Evolutionary conservation across 2,113 vertebrate species (phyloP), one percentile per base, ranked within the genome.

Genomic region (Cyprinodon brontotheroides): DNA sequence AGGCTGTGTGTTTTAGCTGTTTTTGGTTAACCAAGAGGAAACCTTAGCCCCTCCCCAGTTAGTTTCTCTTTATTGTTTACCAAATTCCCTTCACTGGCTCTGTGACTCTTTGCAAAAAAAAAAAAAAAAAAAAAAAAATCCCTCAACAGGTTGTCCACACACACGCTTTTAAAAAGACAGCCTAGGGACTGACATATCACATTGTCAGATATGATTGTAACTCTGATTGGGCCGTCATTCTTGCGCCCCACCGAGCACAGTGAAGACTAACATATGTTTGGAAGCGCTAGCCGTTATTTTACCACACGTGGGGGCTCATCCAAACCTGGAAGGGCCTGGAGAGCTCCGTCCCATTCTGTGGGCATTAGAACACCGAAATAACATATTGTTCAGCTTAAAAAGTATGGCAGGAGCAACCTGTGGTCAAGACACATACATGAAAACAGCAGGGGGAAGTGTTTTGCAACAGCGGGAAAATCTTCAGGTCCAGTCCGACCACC

Each of bases 361-460:
- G 89, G 89, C 90, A 91, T 72, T 70, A 86, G 85, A 78, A 89
- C 86, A 83, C 60, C 86, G 79, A 80, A 92, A 89, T 90, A 88
- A 90, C 87, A 90, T 89, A 89, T 90, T 93, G 89, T 86, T 86
- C 86, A 88, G 87, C 77, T 87, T 87, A 91, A 89, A n/a, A n/a
- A 89, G 86, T 81, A 87, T 84, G 83, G 88, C 85, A 86, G 79
- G 88, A 91, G 89, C 85, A 75, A 83, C n/a, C n/a, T n/a, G n/a
- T n/a, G n/a, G n/a, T n/a, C n/a, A n/a, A n/a, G n/a, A n/a, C n/a
- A n/a, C n/a, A n/a, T n/a, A 91, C 92, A 91, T 86, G 83, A 89
- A 92, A 89, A 91, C 88, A 92, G 88, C 92, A 89, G 90, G 91
- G 92, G 91, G 92, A 93, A 93, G 92, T 92, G 90, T 92, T 93